A percentile compares a stretch with the other conserved stretches of the same genome.
phyloP scores from a whole-genome alignment of 2,888 invertebrate genomes.

The Lapara coniferarum region DNA sequence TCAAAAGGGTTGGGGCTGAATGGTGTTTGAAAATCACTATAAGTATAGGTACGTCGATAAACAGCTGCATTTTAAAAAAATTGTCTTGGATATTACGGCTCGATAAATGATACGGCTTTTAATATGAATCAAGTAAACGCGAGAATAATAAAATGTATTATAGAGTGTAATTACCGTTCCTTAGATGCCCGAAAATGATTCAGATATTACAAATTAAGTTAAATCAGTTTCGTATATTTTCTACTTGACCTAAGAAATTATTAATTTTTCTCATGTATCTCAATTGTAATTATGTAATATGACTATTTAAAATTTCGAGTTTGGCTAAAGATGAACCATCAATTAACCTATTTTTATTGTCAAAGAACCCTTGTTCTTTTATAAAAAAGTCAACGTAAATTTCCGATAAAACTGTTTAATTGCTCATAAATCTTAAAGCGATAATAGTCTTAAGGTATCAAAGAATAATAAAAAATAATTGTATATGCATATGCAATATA shows the following conservation, averaged over 20 bases:
- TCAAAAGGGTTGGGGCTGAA: slow-evolving; percentile 42
- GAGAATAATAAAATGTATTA: neutral
- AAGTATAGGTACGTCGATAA: neutral
- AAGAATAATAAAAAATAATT: neutral
- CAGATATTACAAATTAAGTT: neutral
- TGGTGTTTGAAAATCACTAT: slow-evolving; percentile 3
- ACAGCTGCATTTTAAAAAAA: neutral
- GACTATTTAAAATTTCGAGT: neutral
- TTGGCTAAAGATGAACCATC: neutral
- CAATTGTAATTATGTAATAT: neutral
- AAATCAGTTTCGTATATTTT: neutral
- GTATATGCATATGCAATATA: neutral
- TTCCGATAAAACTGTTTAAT: neutral
- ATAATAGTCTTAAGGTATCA: slow-evolving; percentile 8
- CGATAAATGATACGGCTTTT: neutral
- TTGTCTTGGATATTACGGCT: neutral
- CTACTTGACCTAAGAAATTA: neutral
- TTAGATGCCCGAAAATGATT: neutral
- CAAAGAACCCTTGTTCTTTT: neutral
- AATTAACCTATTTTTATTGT: neutral
- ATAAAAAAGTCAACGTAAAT: neutral
- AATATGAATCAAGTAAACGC: slow-evolving; percentile 3
- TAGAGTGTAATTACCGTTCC: neutral
- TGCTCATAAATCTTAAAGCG: neutral
- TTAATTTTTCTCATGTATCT: too few species aligned